Evolutionary conservation across 1,140 invertebrate species (phyloP).

Genomic region (Rhynchophorus ferrugineus): DNA sequence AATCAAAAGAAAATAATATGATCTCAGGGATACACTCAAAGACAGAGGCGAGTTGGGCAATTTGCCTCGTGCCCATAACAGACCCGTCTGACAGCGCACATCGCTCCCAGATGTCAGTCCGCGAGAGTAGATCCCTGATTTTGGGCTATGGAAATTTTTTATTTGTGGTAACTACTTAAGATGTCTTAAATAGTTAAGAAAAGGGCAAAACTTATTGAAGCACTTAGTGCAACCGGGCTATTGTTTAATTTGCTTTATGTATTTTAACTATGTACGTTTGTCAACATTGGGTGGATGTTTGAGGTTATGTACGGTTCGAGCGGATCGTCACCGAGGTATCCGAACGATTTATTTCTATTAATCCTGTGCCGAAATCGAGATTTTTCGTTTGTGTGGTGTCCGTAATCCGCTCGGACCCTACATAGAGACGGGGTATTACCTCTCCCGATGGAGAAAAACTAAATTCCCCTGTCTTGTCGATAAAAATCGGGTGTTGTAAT

Average conservation of each 20-base stretch:
- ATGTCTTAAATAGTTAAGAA: conserved; percentile 22
- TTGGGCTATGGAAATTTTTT: conserved; percentile 41
- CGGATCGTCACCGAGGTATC: too few species aligned
- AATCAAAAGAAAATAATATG: conserved; percentile 21
- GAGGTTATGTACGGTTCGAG: not conserved
- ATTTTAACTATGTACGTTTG: conserved; percentile 29
- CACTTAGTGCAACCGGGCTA: conserved; percentile 43
- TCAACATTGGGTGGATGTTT: conserved; percentile 21
- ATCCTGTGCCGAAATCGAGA: not conserved
- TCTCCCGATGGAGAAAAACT: too few species aligned
- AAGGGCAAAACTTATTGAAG: conserved; percentile 42
- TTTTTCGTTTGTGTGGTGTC: not conserved
- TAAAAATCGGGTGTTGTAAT: conserved; percentile 23
- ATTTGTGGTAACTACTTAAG: conserved; percentile 28
- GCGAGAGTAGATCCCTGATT: conserved; percentile 15
- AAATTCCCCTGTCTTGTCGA: too few species aligned
- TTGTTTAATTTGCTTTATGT: conserved; percentile 30
- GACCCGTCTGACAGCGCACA: not conserved
- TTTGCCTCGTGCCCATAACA: not conserved
- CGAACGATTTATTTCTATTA: not conserved
- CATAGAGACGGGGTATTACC: too few species aligned
- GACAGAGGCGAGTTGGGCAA: conserved; percentile 10
- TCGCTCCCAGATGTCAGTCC: not conserved
- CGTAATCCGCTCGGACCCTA: not conserved
- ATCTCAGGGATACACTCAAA: conserved; percentile 9